Conservation (phyloP, 2,888 invertebrate genomes). For the Linnaemya vulpina region DNA sequence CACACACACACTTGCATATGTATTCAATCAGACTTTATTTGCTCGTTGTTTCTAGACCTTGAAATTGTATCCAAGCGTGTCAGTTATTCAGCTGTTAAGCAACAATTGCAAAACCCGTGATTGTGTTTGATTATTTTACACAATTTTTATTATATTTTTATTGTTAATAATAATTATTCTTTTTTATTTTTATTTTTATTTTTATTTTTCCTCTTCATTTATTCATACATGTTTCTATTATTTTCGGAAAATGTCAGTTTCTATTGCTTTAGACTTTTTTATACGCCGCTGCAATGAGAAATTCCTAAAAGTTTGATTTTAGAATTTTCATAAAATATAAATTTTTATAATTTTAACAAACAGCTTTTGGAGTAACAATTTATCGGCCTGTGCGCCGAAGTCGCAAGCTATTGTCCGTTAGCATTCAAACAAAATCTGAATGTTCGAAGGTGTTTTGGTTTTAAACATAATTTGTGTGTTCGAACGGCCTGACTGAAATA, state of each 20-base stretch:
- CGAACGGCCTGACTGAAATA: no score
- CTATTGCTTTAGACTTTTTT: not conserved
- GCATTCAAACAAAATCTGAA: no score
- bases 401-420: no score
- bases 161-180: no score
- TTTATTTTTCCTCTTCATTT: not conserved
- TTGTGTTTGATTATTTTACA: constrained; percentile 31
- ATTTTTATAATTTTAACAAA: no score
- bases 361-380: no score
- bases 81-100: constrained; percentile 25
- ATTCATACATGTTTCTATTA: not conserved
- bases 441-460: no score
- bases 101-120: constrained; percentile 19
- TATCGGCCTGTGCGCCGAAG: no score
- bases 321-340: no score
- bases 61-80: constrained; percentile 56
- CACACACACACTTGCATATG: not conserved
- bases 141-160: not conserved
- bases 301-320: no score
- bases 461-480: no score
- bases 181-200: not conserved
- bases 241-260: not conserved
- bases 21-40: constrained; percentile 37
- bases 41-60: constrained; percentile 52
- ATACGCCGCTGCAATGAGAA: no score